These are phyloP conservation scores for Plagiodera versicolora DNA, from an alignment of 2,888 invertebrate genomes.

Conservation along the genomic window DNA sequence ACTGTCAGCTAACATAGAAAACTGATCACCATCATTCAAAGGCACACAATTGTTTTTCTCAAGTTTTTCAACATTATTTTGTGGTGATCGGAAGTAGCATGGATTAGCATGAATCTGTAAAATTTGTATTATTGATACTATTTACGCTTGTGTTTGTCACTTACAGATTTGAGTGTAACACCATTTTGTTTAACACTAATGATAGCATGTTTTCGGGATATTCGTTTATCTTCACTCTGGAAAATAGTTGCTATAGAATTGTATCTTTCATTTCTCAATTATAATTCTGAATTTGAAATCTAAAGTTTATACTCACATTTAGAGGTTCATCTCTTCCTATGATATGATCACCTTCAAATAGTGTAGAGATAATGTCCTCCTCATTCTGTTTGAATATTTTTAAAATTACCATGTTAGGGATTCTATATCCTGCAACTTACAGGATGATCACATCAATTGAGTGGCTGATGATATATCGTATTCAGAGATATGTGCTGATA, in stretches of 20 bases:
- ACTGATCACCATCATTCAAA: conserved; percentile 57
- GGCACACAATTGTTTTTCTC: conserved; percentile 46
- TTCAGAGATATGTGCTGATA: too few species aligned
- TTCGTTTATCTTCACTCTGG: conserved; percentile 59
- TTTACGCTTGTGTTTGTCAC: conserved; percentile 12
- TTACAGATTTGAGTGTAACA: conserved; percentile 55
- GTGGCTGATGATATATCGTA: too few species aligned
- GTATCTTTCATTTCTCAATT: not conserved
- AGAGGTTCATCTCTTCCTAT: conserved; percentile 37
- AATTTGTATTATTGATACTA: not conserved
- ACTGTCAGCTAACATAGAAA: conserved; percentile 58
- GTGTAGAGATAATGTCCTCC: conserved; percentile 24
- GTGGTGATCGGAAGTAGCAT: conserved; percentile 55
- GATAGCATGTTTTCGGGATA: conserved; percentile 60
- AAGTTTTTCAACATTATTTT: conserved; percentile 49
- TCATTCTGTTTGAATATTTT: conserved; percentile 28
- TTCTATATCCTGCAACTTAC: too few species aligned
- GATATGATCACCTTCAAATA: conserved; percentile 35
- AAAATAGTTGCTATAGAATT: conserved; percentile 15
- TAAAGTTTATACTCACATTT: conserved; percentile 38
- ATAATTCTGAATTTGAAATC: not conserved
- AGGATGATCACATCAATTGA: too few species aligned
- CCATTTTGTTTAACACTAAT: conserved; percentile 52
- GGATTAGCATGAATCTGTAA: conserved; percentile 61
- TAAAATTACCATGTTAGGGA: conserved; percentile 28